Base-by-base conservation (phyloP, 2,113 vertebrate genomes). In the Elgaria multicarinata region DNA sequence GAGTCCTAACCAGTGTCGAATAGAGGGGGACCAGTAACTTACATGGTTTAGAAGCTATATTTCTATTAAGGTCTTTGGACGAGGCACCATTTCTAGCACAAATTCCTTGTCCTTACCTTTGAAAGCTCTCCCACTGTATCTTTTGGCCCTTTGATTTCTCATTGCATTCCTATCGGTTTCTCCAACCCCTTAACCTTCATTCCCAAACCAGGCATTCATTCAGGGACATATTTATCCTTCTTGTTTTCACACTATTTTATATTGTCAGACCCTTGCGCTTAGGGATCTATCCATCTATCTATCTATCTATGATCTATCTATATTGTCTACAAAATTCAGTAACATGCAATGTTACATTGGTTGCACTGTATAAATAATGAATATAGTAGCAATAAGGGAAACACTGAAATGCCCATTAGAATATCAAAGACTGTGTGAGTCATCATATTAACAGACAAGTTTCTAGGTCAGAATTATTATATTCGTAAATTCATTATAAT, bases 361-460 rank as follows among this genome's bases (percentile, higher is more conserved):
- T 55, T 71, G 44, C n/a, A 10, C 22, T 81, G 77, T 42, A 80
- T 88, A 88, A 88, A 80, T 67, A 42, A 80, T 80, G 55, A 36
- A 69, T 78, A 80, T 28, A 87, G 64, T 79, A 64, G 55, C 31
- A 79, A 53, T 36, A 79, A 78, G 33, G 42, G 77, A 67, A 80
- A 64, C 76, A 39, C 28, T 55, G 77, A 80, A 87, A 71, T 39
- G 26, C n/a, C 50, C n/a, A 71, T 81, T 81, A 39, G 64, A 55
- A 42, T 66, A 81, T 69, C 66, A 88, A 80, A 80, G 64, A 42
- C 36, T n/a, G 9, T 33, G 22, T 72, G 64, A 80, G 77, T 80
- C 77, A 80, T 72, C 69, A 1, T 39, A 16, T 53, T 79, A n/a
- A 10, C 67, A 53, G 31, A 80, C 69, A 24, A 55, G n/a, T 53